phyloP scores from a whole-genome alignment of 2,888 invertebrate species.

The Lumbricus terrestris region DNA sequence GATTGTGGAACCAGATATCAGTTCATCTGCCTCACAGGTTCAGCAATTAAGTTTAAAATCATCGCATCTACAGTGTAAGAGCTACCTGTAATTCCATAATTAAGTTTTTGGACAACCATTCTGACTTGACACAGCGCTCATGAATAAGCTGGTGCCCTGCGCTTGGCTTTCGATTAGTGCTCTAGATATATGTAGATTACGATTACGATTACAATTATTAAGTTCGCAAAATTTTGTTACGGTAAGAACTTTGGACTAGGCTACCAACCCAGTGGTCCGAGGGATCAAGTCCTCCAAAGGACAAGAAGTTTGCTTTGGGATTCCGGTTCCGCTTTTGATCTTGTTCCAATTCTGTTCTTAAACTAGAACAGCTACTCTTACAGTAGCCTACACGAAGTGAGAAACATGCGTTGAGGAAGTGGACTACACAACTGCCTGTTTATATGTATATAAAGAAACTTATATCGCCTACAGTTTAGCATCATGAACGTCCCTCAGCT shows the following conservation, averaged over 20 bases:
- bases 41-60: background rate
- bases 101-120: too few relatives aligned
- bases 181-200: too few relatives aligned
- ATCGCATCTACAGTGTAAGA: too few relatives aligned
- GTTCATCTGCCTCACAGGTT: slow-evolving; percentile 11
- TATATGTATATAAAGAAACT: too few relatives aligned
- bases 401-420: too few relatives aligned
- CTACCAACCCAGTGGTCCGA: background rate
- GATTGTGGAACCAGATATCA: background rate
- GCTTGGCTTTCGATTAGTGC: too few relatives aligned
- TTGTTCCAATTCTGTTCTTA: background rate
- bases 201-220: background rate
- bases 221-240: background rate
- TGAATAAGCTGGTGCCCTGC: too few relatives aligned
- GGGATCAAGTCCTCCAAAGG: background rate
- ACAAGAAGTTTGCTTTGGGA: background rate
- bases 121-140: too few relatives aligned
- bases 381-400: too few relatives aligned
- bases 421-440: too few relatives aligned
- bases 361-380: background rate
- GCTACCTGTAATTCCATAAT: background rate
- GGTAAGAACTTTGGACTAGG: background rate
- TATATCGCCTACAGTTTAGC: too few relatives aligned
- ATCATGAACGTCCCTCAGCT: too few relatives aligned
- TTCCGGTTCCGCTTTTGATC: background rate